Base-by-base conservation (phyloP, 92 coral and sea anemone species). In the Zoanthus sansibaricus region DNA sequence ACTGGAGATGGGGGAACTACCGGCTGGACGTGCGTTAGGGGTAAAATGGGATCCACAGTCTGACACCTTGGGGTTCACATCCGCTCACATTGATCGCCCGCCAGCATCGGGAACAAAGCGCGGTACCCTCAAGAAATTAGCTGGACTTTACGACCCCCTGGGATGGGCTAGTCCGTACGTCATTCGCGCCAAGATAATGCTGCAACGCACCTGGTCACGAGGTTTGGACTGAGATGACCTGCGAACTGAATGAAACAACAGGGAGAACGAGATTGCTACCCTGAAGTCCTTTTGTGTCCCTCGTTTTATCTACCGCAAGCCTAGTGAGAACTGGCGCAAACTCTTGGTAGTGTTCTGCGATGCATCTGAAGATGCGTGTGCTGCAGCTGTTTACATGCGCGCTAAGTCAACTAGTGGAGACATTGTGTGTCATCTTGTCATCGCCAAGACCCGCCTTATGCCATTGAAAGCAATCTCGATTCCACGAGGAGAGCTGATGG, bases 221-320 rank as follows among this genome's bases (percentile, higher is more conserved):
- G 91, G 86, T 30, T 49, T 91, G 14, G 79, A 70, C 17, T 91
- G 94, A 91, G 91, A 91, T 78, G 76, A 72, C 15, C 56, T 91
- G 79, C 17, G 66, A 0, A 20, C n/a, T 25, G 86, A 88, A 83
- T 91, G 91, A 91, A 9, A 42, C 52, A 66, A 83, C 67, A 83
- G 91, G 94, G 86, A 83, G 66, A 47, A 46, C 10, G 91, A 91
- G 75, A 75, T 91, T 52, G 72, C 59, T 61, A 75, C 79, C 84
- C 80, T 91, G 55, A 75, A 54, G 72, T 15, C 78, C 32, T 79
- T 91, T 59, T 9, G 72, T 30, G 86, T 87, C 55, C 91, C 93
- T 37, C 88, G 91, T 1, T 90, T 72, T 55, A 62, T 86, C 69
- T 79, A 78, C 71, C 79, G 79, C 61, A 55, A 30, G 30, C 62